Conservation (phyloP, 1,140 invertebrate genomes). For the Myzus persicae region DNA sequence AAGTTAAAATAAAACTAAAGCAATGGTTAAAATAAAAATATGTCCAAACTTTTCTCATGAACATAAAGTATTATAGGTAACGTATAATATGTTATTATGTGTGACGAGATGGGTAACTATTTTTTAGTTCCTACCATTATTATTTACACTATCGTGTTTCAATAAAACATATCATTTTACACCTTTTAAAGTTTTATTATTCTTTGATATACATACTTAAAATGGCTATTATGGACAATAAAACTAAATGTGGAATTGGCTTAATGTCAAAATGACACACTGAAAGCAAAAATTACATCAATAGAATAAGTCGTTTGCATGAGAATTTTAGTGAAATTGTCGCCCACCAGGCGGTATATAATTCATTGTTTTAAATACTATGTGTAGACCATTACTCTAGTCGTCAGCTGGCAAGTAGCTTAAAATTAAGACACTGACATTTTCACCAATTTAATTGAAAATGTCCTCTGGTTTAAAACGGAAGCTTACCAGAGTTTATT, state of each 20-base stretch:
- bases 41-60: neutral
- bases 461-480: neutral
- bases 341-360: conserved; percentile 1
- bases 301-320: conserved; percentile 44
- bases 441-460: neutral
- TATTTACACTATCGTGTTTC: conserved; percentile 25
- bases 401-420: neutral
- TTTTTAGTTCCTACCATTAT: neutral
- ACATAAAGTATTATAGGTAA: neutral
- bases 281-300: conserved; percentile 35
- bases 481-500: neutral
- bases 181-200: conserved; percentile 15
- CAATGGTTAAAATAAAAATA: neutral
- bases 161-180: neutral
- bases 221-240: conserved; percentile 22
- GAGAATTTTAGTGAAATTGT: neutral
- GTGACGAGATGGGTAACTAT: neutral
- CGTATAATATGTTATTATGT: neutral
- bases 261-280: neutral
- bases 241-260: conserved; percentile 20
- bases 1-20: neutral
- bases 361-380: neutral
- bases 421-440: neutral
- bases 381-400: neutral
- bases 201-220: neutral